These are phyloP conservation scores for Delichon dasypus DNA, from an alignment of 2,797 vertebrate species.

Conservation along the genomic window DNA sequence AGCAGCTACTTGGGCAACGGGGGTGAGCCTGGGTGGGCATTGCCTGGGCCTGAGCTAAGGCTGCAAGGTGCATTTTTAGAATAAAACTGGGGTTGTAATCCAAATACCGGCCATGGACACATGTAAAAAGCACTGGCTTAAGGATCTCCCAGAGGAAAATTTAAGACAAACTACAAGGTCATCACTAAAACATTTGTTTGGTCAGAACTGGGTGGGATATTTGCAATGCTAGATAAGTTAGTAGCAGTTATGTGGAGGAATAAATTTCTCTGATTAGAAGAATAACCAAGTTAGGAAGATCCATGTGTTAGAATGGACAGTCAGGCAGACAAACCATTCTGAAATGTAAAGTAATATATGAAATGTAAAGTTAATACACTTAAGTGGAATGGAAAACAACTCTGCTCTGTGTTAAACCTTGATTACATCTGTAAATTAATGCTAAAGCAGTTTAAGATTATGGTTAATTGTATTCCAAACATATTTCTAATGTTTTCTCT, in stretches of 20 bases:
- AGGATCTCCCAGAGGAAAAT: not conserved
- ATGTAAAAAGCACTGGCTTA: not conserved
- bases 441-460: not conserved
- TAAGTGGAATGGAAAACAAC: slow-evolving; percentile 37
- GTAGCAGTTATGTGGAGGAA: slow-evolving; percentile 15
- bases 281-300: slow-evolving; percentile 35
- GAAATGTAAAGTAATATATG: slow-evolving; percentile 30
- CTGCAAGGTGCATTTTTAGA: not conserved
- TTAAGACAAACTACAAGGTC: not conserved
- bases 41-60: not conserved
- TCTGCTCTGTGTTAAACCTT: slow-evolving; percentile 8
- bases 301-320: not conserved
- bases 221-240: not conserved
- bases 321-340: slow-evolving; percentile 31
- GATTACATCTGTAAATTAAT: slow-evolving; percentile 26
- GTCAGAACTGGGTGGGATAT: not conserved
- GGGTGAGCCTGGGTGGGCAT: not conserved
- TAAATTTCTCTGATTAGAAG: slow-evolving; percentile 36
- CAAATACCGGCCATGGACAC: not conserved
- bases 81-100: not conserved
- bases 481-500: not conserved
- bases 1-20: accelerated
- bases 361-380: slow-evolving; percentile 49
- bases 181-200: not conserved
- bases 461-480: slow-evolving; percentile 13